Evolutionary conservation across 2,888 invertebrate genomes (phyloP).

Genomic region (Plagodis pulveraria): DNA sequence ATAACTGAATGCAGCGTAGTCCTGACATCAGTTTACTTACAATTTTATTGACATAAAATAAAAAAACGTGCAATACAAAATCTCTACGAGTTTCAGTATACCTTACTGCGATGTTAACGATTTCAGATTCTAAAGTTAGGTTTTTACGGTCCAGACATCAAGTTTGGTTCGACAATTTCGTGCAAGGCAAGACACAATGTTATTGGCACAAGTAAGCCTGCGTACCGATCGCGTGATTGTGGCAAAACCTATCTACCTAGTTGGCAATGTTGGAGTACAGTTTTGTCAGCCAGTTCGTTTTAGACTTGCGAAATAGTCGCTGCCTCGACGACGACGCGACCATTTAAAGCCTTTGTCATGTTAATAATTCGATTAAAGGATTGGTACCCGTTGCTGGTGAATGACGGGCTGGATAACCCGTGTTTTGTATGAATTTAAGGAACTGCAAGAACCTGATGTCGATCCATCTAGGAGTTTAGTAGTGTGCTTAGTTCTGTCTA

Average conservation of each 20-base stretch:
- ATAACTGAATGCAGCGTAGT: slow-evolving; percentile 11
- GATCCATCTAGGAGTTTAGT: background rate
- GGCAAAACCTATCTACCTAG: slow-evolving; percentile 75
- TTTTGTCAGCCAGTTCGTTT: slow-evolving; percentile 70
- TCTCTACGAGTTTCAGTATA: slow-evolving; percentile 5
- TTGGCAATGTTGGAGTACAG: slow-evolving; percentile 68
- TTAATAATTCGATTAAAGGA: slow-evolving; percentile 31
- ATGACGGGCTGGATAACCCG: slow-evolving; percentile 30
- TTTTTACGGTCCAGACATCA: slow-evolving; percentile 34
- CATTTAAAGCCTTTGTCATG: slow-evolving; percentile 33
- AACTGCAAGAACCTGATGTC: slow-evolving; percentile 13
- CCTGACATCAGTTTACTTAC: slow-evolving; percentile 4
- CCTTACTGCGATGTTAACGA: background rate
- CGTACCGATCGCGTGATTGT: slow-evolving; percentile 73
- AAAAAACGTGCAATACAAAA: slow-evolving; percentile 5
- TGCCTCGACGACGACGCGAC: slow-evolving; percentile 53
- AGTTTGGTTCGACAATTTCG: slow-evolving; percentile 43
- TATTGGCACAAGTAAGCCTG: slow-evolving; percentile 53
- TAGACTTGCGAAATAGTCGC: slow-evolving; percentile 71
- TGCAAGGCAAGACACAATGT: slow-evolving; percentile 57
- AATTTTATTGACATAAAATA: slow-evolving; percentile 5
- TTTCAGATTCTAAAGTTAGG: slow-evolving; percentile 27
- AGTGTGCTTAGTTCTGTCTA: background rate
- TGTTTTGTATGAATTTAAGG: slow-evolving; percentile 20
- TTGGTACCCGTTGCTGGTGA: slow-evolving; percentile 29